Evolutionary conservation across 2,113 vertebrate genomes (phyloP), one percentile per base, ranked within the genome.

Genomic region (Anguilla japonica): DNA sequence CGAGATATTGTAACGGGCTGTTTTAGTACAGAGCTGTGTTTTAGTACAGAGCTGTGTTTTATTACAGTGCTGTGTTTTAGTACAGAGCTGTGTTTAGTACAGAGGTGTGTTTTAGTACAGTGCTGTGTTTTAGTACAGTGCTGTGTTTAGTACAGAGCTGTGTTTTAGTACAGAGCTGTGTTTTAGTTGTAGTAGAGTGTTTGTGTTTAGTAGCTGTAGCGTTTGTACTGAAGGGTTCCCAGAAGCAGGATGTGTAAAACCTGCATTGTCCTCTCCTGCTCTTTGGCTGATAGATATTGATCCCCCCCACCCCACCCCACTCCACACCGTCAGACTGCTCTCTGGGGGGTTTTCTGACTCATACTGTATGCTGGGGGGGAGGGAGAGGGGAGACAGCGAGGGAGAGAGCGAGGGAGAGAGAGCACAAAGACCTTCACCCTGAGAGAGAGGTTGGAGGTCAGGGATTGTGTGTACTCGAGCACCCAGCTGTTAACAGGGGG

Each of bases 291-390:
- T 67, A 67, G 60, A 22, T 67, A 67, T 26, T 22, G 60, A 67
- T 83, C 79, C 85, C 82, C 82, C 81, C 85, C 88, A 89, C 81
- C 41, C 20, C 78, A 82, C 88, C 83, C 87, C 79, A 89, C 82
- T 88, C 87, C 85, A 84, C 57, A 43, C 13, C 20, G n/a, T 43
- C n/a, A 26, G n/a, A 22, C 80, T 67, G 26, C 60, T 83, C 29
- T 78, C 81, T 16, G 90, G 86, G 91, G 92, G 91, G 92, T 94
- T 94, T 90, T 92, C 92, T 92, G 93, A 93, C 92, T 94, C 93
- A 93, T 93, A 91, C 88, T 92, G 91, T 86, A 91, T 93, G 22
- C 56, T 81, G 78, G 85, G 81, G 39, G 80, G 90, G 91, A 91
- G 92, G 91, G 91, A 88, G 89, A 92, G 90, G 89, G 91, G 43